These are phyloP conservation scores for Lichenostomus cassidix DNA, from an alignment of 2,113 vertebrate genomes.

Conservation along the genomic window DNA sequence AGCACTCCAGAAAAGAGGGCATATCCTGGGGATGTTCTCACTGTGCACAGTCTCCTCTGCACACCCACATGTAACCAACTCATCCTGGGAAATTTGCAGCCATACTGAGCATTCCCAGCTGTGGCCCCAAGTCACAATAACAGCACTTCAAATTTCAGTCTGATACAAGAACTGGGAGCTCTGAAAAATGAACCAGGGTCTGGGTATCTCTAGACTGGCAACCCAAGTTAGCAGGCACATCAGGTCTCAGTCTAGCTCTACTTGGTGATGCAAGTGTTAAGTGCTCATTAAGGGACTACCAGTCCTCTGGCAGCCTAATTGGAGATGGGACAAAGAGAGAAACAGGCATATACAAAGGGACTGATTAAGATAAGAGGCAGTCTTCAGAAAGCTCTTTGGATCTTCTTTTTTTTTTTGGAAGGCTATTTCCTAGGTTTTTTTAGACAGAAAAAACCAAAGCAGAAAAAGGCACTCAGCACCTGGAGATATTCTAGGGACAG, in stretches of 20 bases:
- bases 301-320: background rate
- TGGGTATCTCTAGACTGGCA: background rate
- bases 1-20: background rate
- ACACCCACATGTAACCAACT: background rate
- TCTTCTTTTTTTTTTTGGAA: background rate
- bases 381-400: background rate
- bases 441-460: background rate
- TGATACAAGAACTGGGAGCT: background rate
- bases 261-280: background rate
- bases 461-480: background rate
- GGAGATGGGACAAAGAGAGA: background rate
- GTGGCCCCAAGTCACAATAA: background rate
- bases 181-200: background rate
- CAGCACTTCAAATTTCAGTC: accelerated
- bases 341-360: accelerated
- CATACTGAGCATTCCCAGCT: background rate
- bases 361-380: background rate
- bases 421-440: background rate
- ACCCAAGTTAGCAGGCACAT: background rate
- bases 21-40: background rate
- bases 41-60: background rate
- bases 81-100: background rate
- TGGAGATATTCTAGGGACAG: background rate
- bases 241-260: background rate
- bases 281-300: background rate